A percentile compares a stretch with the other conserved stretches of the same genome.
Evolutionary conservation across 2,797 vertebrate genomes (phyloP).

Genomic region (Protosalanx chinensis): DNA sequence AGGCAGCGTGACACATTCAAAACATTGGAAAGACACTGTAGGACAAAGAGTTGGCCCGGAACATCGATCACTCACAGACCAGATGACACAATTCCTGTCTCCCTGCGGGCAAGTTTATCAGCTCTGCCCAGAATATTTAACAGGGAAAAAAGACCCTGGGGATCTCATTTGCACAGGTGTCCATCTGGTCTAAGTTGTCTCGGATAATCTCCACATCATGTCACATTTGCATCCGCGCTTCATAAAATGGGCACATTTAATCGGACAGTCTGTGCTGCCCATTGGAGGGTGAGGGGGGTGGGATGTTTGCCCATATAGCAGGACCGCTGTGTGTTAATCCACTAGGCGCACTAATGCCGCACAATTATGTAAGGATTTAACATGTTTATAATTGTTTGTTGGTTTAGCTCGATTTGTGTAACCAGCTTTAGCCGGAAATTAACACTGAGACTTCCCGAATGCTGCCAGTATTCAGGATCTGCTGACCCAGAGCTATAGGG

Average conservation of each 20-base stretch:
- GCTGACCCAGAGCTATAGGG: background rate
- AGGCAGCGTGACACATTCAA: constrained; percentile 53
- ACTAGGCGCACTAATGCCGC: constrained; percentile 57
- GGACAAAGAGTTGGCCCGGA: constrained; percentile 60
- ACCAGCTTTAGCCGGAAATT: constrained; percentile 69
- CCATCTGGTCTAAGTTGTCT: constrained; percentile 72
- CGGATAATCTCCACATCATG: constrained; percentile 73
- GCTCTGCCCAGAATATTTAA: constrained; percentile 67
- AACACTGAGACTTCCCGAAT: constrained; percentile 64
- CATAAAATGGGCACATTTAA: constrained; percentile 35
- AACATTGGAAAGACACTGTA: constrained; percentile 58
- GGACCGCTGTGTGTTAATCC: constrained; percentile 64
- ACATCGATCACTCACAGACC: constrained; percentile 64
- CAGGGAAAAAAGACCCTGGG: constrained; percentile 59
- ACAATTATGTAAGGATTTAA: constrained; percentile 72
- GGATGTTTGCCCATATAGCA: constrained; percentile 50
- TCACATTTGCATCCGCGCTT: constrained; percentile 66
- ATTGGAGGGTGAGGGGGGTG: background rate
- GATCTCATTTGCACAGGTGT: constrained; percentile 76
- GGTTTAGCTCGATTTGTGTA: constrained; percentile 71
- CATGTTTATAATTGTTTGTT: constrained; percentile 73
- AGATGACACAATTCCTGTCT: constrained; percentile 58
- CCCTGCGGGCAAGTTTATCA: constrained; percentile 55
- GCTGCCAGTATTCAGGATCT: constrained; percentile 58
- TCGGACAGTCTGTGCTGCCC: constrained; percentile 5